phyloP scores from a whole-genome alignment of 2,113 vertebrate species.

The Prionailurus viverrinus region DNA sequence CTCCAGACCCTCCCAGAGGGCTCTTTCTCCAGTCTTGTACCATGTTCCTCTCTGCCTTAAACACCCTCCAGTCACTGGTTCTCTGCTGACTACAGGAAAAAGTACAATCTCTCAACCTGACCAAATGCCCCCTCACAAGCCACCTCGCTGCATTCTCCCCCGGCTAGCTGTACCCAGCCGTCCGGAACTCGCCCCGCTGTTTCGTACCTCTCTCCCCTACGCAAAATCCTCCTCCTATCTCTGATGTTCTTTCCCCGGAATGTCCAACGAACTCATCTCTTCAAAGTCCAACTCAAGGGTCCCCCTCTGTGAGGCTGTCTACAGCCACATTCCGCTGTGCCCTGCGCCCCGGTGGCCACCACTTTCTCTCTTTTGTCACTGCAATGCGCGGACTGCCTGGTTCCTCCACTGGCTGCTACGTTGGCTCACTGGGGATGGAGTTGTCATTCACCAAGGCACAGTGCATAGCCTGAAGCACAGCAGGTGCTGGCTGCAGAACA shows the following conservation, averaged over 20 bases:
- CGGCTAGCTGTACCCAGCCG: fast-evolving
- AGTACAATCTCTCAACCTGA: neutral
- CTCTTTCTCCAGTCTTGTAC: neutral
- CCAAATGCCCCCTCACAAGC: neutral
- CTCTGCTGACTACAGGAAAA: neutral
- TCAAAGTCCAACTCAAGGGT: neutral
- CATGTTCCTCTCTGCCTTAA: neutral
- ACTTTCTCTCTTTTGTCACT: neutral
- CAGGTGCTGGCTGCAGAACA: fast-evolving
- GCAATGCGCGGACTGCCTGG: neutral
- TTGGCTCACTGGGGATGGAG: fast-evolving
- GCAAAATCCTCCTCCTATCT: neutral
- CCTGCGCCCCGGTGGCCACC: neutral
- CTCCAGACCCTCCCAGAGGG: neutral
- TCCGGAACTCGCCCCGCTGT: fast-evolving
- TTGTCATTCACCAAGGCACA: fast-evolving
- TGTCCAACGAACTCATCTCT: neutral
- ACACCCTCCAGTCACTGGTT: neutral
- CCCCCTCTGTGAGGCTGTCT: neutral
- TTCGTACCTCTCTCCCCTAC: neutral
- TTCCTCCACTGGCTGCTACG: fast-evolving
- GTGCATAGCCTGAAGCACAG: neutral
- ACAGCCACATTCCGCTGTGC: neutral
- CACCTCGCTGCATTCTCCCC: neutral
- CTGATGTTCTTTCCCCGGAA: neutral